phyloP scores from a whole-genome alignment of 2,888 invertebrate species.

The Heliconius cydno region DNA sequence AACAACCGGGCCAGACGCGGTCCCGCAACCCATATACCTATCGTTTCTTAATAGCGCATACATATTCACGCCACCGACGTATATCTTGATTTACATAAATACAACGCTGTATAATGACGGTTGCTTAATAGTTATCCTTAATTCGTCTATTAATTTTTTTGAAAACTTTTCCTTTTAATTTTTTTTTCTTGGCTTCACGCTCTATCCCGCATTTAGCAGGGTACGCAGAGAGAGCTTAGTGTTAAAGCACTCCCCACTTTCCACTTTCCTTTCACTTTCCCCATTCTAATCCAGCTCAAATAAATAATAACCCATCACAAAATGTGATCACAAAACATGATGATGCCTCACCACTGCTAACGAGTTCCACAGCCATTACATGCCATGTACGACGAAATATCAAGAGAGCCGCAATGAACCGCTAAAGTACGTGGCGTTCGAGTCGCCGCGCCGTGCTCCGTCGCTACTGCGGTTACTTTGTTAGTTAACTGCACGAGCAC shows the following conservation, averaged over 20 bases:
- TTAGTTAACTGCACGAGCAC: constrained; percentile 43
- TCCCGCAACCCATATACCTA: constrained; percentile 59
- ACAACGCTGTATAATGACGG: constrained; percentile 9
- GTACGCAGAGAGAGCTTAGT: too few species aligned
- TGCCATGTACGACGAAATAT: constrained; percentile 37
- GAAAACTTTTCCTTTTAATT: too few species aligned
- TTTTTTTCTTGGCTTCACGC: too few species aligned
- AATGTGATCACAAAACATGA: constrained; percentile 37
- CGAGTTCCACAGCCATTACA: constrained; percentile 38
- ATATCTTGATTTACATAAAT: constrained; percentile 38
- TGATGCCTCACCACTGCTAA: constrained; percentile 36
- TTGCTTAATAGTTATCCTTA: background rate
- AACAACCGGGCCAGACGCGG: constrained; percentile 56
- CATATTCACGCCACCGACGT: constrained; percentile 32
- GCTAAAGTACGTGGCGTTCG: constrained; percentile 37
- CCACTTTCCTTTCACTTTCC: too few species aligned
- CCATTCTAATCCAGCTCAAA: background rate
- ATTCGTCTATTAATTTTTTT: too few species aligned
- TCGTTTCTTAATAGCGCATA: constrained; percentile 55
- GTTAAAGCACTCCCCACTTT: too few species aligned
- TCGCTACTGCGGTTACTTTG: constrained; percentile 46
- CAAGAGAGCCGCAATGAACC: constrained; percentile 40
- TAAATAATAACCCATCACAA: background rate
- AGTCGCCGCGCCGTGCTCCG: constrained; percentile 38
- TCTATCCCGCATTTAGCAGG: too few species aligned